Conservation (phyloP, 2,888 invertebrate genomes). For the Lucinisca nassula region DNA sequence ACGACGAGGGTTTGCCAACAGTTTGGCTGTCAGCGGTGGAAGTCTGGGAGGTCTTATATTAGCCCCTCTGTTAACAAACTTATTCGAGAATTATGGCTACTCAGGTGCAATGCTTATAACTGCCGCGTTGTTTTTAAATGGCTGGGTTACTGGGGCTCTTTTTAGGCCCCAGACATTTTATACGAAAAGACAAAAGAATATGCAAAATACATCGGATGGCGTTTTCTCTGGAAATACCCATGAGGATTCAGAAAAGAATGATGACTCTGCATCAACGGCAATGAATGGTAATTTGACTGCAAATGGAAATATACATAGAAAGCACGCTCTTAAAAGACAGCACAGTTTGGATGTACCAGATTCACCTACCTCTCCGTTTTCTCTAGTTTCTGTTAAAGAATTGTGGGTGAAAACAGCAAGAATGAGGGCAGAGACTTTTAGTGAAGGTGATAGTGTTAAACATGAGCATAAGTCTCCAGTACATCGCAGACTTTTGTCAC, state of each 20-base stretch:
- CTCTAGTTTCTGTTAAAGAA: not conserved
- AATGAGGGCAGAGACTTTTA: not conserved
- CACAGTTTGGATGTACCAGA: not conserved
- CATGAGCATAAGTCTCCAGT: not conserved
- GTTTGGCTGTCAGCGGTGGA: constrained; percentile 45
- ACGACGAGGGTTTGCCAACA: constrained; percentile 48
- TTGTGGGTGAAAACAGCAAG: not conserved
- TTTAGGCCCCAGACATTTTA: constrained; percentile 35
- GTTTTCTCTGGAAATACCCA: not conserved
- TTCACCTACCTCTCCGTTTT: not conserved
- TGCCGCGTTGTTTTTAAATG: constrained; percentile 21
- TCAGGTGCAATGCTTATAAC: constrained; percentile 41
- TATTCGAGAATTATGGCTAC: constrained; percentile 39
- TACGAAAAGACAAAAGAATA: not conserved
- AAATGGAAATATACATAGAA: not conserved
- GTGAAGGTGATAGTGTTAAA: not conserved
- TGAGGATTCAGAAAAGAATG: not conserved
- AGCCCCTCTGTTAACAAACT: constrained; percentile 30
- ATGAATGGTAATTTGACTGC: not conserved
- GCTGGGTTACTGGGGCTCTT: constrained; percentile 22
- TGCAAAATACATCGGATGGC: not conserved
- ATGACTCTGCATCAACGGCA: not conserved
- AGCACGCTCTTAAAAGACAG: not conserved
- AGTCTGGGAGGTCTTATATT: constrained; percentile 40
- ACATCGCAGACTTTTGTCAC: not conserved